Conservation (phyloP, 2,797 vertebrate species). For the Melanogrammus aeglefinus region DNA sequence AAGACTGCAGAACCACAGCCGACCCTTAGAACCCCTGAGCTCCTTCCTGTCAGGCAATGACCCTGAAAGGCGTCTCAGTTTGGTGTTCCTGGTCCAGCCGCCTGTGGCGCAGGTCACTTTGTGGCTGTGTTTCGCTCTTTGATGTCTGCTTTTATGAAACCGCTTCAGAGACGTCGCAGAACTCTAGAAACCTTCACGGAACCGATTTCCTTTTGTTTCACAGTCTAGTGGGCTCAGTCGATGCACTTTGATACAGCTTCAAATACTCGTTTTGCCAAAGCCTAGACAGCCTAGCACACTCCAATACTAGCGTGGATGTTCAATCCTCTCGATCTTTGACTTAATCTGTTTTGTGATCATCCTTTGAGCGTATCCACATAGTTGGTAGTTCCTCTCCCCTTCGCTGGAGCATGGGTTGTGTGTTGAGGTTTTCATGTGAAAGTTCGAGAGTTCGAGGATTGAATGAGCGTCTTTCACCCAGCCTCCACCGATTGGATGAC, state of each 20-base stretch:
- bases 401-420: neutral
- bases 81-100: neutral
- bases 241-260: neutral
- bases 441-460: neutral
- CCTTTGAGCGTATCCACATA: slow-evolving; percentile 9
- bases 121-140: neutral
- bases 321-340: slow-evolving; percentile 23
- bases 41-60: slow-evolving; percentile 1
- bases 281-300: slow-evolving; percentile 8
- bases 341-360: slow-evolving; percentile 33
- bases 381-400: neutral
- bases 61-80: neutral
- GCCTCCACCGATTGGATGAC: neutral
- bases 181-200: neutral
- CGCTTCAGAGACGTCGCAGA: neutral
- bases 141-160: neutral
- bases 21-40: slow-evolving; percentile 28
- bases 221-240: neutral
- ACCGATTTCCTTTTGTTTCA: neutral
- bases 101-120: neutral
- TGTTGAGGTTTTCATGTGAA: neutral
- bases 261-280: slow-evolving; percentile 1
- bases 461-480: neutral
- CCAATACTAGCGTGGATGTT: slow-evolving; percentile 28
- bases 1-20: slow-evolving; percentile 24